A percentile compares a stretch with the other conserved stretches of the same genome.
Conservation (phyloP, 1,140 invertebrate species). For the Dinothrombium tinctorium region DNA sequence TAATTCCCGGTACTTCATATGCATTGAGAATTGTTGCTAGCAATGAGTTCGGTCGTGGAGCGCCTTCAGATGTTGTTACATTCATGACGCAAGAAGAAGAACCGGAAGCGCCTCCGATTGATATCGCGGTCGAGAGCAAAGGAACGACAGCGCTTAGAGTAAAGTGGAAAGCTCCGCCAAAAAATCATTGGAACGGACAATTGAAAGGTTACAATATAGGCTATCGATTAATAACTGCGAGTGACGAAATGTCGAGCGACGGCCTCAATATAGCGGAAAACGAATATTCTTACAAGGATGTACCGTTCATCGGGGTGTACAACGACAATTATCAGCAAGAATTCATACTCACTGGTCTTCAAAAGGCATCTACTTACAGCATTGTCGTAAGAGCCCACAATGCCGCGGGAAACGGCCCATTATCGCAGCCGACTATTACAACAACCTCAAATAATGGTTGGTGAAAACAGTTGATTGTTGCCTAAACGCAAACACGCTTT, state of each 20-base stretch:
- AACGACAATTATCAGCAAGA: constrained; percentile 12
- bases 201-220: constrained; percentile 49
- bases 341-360: constrained; percentile 12
- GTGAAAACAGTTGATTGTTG: no score
- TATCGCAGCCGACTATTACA: constrained; percentile 13
- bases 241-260: no score
- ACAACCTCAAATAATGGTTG: constrained; percentile 15
- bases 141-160: constrained; percentile 15
- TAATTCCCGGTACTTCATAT: constrained; percentile 77
- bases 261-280: no score
- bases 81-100: constrained; percentile 79
- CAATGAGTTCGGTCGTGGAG: constrained; percentile 72
- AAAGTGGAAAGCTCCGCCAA: constrained; percentile 35
- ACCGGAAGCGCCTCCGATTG: constrained; percentile 13
- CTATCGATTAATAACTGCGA: constrained; percentile 35
- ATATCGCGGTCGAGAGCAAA: constrained; percentile 12
- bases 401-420: constrained; percentile 14
- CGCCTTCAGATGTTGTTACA: constrained; percentile 67
- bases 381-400: constrained; percentile 16
- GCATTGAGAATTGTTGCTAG: constrained; percentile 73
- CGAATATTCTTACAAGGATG: no score
- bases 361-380: constrained; percentile 13
- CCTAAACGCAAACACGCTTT: no score
- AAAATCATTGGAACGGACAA: constrained; percentile 76
- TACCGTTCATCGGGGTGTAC: neutral